These are phyloP conservation scores for Microctonus brassicae DNA, from an alignment of 2,888 invertebrate genomes.

Conservation along the genomic window DNA sequence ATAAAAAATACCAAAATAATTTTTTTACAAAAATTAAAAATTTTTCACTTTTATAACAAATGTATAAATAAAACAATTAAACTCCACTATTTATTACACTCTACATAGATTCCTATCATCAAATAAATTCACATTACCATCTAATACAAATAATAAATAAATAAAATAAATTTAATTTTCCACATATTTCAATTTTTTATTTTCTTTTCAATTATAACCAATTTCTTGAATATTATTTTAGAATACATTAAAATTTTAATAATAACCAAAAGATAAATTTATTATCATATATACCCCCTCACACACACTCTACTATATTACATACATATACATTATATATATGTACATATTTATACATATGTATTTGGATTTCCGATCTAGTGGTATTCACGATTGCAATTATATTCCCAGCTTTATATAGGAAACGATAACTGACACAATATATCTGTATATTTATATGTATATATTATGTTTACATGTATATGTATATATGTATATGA, in stretches of 20 bases:
- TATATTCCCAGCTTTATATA: slow-evolving; percentile 24
- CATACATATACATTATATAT: background rate
- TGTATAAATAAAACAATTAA: too few species aligned
- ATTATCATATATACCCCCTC: background rate
- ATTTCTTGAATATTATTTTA: background rate
- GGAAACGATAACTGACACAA: slow-evolving; percentile 62
- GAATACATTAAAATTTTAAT: background rate
- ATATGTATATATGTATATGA: background rate
- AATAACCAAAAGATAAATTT: background rate
- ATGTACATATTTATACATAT: background rate
- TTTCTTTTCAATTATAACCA: background rate
- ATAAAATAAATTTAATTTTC: too few species aligned
- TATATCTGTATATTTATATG: background rate
- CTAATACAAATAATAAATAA: too few species aligned
- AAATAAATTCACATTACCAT: too few species aligned
- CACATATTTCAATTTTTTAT: background rate
- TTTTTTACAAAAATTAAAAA: too few species aligned
- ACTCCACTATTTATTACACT: too few species aligned
- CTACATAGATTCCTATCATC: too few species aligned
- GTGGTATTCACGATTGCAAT: slow-evolving; percentile 28
- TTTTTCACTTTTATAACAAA: too few species aligned
- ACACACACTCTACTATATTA: background rate
- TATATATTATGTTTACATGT: slow-evolving; percentile 52
- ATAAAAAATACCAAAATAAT: too few species aligned
- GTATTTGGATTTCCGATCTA: slow-evolving; percentile 13